A percentile compares a stretch with the other conserved stretches of the same genome.
phyloP scores from a whole-genome alignment of 2,888 invertebrate genomes.

The Sarcophaga rosellei region DNA sequence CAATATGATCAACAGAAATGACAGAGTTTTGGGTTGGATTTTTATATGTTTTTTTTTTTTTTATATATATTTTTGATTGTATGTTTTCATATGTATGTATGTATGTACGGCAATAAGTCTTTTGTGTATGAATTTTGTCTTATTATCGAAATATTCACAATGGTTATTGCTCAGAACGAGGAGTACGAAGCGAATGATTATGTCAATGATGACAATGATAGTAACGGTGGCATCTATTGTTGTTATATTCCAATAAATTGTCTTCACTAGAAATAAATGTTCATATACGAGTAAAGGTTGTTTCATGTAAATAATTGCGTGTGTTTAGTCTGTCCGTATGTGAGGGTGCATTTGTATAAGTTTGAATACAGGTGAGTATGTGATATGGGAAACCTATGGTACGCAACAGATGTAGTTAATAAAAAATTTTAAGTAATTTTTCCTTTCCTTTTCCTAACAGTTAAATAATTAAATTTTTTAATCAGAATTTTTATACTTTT shows the following conservation, averaged over 20 bases:
- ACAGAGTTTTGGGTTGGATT: no score
- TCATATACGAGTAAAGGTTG: background rate
- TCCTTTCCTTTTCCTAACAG: no score
- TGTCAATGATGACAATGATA: background rate
- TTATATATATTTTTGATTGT: no score
- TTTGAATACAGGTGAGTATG: background rate
- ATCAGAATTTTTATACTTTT: no score
- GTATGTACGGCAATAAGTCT: background rate
- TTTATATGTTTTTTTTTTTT: no score
- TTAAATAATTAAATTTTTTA: no score
- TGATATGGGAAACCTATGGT: background rate
- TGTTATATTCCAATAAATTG: conserved; percentile 8
- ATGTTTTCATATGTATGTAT: background rate
- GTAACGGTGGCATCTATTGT: conserved; percentile 3
- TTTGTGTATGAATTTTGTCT: background rate
- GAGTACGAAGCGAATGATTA: conserved; percentile 13
- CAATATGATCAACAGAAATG: no score
- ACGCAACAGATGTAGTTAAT: background rate
- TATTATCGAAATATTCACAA: background rate
- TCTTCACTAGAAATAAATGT: background rate
- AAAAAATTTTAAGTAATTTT: no score
- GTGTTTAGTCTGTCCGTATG: no score
- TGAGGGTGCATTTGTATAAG: background rate
- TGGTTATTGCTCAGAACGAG: background rate
- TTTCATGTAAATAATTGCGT: background rate